Evolutionary conservation across 2,797 vertebrate species (phyloP).

Genomic region (Glossophaga mutica): DNA sequence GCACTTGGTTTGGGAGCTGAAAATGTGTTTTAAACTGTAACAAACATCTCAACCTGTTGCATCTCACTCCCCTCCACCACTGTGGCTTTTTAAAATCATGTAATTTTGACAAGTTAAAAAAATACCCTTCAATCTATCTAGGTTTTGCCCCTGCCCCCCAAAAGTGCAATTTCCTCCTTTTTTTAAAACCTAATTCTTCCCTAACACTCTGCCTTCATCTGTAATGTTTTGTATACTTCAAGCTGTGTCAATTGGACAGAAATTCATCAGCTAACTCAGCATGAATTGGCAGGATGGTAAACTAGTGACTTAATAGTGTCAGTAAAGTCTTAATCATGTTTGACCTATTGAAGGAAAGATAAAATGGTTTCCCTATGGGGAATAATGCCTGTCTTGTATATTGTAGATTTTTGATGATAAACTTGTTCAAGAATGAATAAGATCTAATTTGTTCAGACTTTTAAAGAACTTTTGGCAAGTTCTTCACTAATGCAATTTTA

Average conservation of each 20-base stretch:
- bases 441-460: conserved; percentile 1
- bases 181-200: not conserved
- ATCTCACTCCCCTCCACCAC: not conserved
- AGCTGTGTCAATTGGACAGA: not conserved
- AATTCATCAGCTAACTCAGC: not conserved
- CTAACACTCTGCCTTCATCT: not conserved
- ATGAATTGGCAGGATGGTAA: not conserved
- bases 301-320: not conserved
- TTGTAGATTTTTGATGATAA: conserved; percentile 16
- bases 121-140: not conserved
- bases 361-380: not conserved
- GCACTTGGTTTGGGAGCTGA: not conserved
- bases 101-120: conserved; percentile 30
- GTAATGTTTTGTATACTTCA: not conserved
- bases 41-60: not conserved
- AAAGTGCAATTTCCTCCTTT: not conserved
- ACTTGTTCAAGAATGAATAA: not conserved
- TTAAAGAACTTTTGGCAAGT: conserved; percentile 1
- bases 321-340: not conserved
- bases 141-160: not conserved
- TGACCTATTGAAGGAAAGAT: not conserved
- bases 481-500: conserved; percentile 27
- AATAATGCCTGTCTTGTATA: not conserved
- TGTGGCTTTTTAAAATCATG: conserved; percentile 50
- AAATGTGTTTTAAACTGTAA: conserved; percentile 8